Percentiles rank a stretch among this genome's conserved stretches.
Evolutionary conservation across 2,888 invertebrate genomes (phyloP).

Genomic region (Orthosia cruda): DNA sequence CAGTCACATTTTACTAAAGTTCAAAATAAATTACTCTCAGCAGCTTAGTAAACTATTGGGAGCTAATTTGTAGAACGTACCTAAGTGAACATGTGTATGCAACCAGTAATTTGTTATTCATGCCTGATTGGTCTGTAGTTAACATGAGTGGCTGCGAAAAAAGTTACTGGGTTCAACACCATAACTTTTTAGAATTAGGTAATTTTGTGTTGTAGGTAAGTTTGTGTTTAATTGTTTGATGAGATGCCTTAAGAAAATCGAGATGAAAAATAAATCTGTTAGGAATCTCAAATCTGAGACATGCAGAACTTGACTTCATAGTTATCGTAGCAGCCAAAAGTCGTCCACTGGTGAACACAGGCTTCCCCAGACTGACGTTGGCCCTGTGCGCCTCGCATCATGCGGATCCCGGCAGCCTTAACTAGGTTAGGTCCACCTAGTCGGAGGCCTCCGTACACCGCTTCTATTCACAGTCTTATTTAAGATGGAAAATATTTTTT

Average conservation of each 20-base stretch:
- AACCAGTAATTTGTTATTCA: not conserved
- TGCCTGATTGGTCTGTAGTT: too few relatives aligned
- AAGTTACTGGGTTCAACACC: not conserved
- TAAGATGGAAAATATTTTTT: not conserved
- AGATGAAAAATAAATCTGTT: not conserved
- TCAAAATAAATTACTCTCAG: not conserved
- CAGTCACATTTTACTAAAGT: not conserved
- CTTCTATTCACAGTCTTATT: not conserved
- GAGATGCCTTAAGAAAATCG: too few relatives aligned
- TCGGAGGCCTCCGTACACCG: too few relatives aligned
- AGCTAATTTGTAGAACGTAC: not conserved
- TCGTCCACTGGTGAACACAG: too few relatives aligned
- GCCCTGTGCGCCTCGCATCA: too few relatives aligned
- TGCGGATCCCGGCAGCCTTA: too few relatives aligned
- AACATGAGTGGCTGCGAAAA: not conserved
- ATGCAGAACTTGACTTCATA: not conserved
- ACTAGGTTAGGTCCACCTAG: too few relatives aligned
- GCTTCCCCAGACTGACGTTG: too few relatives aligned
- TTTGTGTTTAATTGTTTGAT: too few relatives aligned
- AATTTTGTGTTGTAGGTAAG: too few relatives aligned
- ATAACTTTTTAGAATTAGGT: not conserved
- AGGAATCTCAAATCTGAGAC: not conserved
- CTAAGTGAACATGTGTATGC: not conserved
- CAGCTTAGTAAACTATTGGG: not conserved
- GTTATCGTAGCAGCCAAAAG: too few relatives aligned